Percentiles rank a stretch among this genome's conserved stretches.
Conservation (phyloP, 1,140 invertebrate genomes). For the Ips nitidus region DNA sequence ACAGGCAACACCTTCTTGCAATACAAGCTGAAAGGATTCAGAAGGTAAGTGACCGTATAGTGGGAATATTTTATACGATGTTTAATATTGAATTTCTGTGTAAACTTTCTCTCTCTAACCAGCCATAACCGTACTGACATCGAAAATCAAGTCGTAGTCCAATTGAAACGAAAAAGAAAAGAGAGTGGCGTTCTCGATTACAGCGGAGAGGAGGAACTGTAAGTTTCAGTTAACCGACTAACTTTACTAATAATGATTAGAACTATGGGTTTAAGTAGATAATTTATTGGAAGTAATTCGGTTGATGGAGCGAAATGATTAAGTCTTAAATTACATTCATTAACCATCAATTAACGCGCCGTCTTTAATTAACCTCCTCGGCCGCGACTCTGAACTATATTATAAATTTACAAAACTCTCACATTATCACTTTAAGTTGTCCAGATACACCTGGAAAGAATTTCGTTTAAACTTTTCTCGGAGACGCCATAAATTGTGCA, state of each 20-base stretch:
- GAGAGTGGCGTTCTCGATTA: constrained; percentile 44
- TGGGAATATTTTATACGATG: too few species aligned
- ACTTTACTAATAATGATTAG: constrained; percentile 28
- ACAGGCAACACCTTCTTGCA: constrained; percentile 48
- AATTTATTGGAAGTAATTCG: constrained; percentile 30
- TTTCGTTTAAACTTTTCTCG: constrained; percentile 14
- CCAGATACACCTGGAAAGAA: constrained; percentile 8
- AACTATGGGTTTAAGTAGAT: constrained; percentile 29
- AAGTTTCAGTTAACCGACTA: constrained; percentile 37
- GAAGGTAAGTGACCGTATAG: constrained; percentile 42
- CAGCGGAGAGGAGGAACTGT: constrained; percentile 42
- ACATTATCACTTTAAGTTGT: not conserved
- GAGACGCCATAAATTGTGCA: constrained; percentile 14
- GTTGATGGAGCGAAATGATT: constrained; percentile 26
- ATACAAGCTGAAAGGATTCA: constrained; percentile 48
- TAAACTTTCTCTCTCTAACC: constrained; percentile 34
- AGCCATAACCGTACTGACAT: constrained; percentile 39
- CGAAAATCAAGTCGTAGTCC: constrained; percentile 38
- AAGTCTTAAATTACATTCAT: constrained; percentile 25
- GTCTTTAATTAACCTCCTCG: constrained; percentile 8
- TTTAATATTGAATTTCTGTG: constrained; percentile 7
- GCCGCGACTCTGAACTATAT: not conserved
- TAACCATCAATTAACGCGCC: constrained; percentile 20
- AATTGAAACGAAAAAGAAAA: constrained; percentile 38
- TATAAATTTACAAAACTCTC: too few species aligned